Evolutionary conservation across 92 coral and sea anemone species (phyloP).

Genomic region (Palythoa caribaeorum): DNA sequence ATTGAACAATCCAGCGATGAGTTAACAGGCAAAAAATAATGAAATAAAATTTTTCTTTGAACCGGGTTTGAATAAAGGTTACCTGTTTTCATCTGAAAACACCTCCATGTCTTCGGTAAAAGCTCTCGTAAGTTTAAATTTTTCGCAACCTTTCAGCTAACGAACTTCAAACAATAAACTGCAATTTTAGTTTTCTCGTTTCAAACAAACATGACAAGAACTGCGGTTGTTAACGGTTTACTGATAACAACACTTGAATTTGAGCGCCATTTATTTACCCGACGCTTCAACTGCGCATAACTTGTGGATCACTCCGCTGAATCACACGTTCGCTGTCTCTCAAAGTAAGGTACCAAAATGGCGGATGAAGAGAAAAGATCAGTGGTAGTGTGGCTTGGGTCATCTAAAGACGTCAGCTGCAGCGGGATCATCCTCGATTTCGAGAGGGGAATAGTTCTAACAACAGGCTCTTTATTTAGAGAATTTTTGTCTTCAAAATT

Average conservation of each 20-base stretch:
- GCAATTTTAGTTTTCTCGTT: conserved; percentile 9
- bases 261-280: conserved; percentile 39
- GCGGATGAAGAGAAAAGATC: conserved; percentile 63
- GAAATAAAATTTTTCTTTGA: too few species aligned
- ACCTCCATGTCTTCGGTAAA: conserved; percentile 34
- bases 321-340: background rate
- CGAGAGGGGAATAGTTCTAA: conserved; percentile 65
- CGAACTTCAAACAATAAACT: background rate
- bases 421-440: conserved; percentile 77
- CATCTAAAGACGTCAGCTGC: conserved; percentile 69
- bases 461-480: conserved; percentile 75
- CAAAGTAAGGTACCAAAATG: conserved; percentile 47
- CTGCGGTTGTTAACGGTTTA: conserved; percentile 17
- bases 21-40: too few species aligned
- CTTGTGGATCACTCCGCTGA: conserved; percentile 12
- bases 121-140: background rate
- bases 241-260: conserved; percentile 35
- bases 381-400: conserved; percentile 47
- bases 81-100: conserved; percentile 45
- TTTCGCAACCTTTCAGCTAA: background rate
- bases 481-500: conserved; percentile 23
- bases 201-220: background rate
- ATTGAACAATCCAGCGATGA: too few species aligned
- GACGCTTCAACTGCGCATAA: conserved; percentile 11
- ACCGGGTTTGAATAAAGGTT: background rate